Evolutionary conservation across 2,797 vertebrate species (phyloP), one percentile per base, ranked within the genome.

Genomic region (Moxostoma hubbsi): DNA sequence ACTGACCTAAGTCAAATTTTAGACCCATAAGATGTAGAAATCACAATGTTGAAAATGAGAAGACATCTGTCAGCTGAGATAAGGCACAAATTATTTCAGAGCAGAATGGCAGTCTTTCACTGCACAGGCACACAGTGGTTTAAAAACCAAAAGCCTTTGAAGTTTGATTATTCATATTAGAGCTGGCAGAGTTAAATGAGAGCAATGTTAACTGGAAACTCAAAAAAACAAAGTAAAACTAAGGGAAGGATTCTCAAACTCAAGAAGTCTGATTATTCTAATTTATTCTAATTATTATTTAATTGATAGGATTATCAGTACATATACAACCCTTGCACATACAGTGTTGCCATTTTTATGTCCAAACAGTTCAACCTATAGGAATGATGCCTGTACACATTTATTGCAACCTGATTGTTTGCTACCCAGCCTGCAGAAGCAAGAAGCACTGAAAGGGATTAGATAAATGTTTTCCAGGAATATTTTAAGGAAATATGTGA

Each of bases 391-490:
- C 62, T 16, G 54, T 55, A 45, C 45, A 67, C 8, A 70, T 85
- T 87, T 79, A 80, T 84, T 82, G 79, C 75, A 75, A 77, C 83
- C 89, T 63, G 80, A 45, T 36, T 47, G 89, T 86, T 76, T 82
- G 49, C 86, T 88, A 81, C 82, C 45, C 83, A 87, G 88, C 75
- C 85, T 85, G 87, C 72, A 74, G 84, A 86, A 88, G 88, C 89
- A 50, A 83, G 87, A 85, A 89, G 81, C 88, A 87, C 88, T 88
- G 88, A 89, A 91, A 90, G 85, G 89, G 91, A 93, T 93, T 92
- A 91, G 89, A 92, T 93, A 92, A 92, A 92, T 91, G 89, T 93
- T 93, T 92, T 90, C 89, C 36, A 24, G 87, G 83, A 92, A 93
- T 87, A 86, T 92, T 92, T 91, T 89, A 92, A 91, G 88, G 88